Evolutionary conservation across 2,797 vertebrate species (phyloP).

Genomic region (Bradypodion pumilum): DNA sequence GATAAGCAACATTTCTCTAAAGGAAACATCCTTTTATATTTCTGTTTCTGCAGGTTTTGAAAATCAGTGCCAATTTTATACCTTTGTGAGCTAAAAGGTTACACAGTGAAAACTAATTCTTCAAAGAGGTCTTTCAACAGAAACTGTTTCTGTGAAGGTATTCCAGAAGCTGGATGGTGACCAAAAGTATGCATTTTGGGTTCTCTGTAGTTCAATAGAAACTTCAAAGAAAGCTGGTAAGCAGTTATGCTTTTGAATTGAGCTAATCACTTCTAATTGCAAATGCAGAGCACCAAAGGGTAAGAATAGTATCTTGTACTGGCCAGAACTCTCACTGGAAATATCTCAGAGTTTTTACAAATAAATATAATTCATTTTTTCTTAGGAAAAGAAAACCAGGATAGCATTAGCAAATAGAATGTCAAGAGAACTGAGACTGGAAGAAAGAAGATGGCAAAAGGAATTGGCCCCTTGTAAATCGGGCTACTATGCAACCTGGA

Average conservation of each 20-base stretch:
- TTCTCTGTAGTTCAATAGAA: conserved; percentile 48
- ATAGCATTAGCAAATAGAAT: too few relatives aligned
- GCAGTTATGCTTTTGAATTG: conserved; percentile 8
- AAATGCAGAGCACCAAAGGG: not conserved
- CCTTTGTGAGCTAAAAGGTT: conserved; percentile 16
- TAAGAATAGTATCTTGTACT: not conserved
- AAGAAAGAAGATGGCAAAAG: too few relatives aligned
- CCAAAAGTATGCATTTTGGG: conserved; percentile 22
- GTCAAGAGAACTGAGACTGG: too few relatives aligned
- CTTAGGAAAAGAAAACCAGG: not conserved
- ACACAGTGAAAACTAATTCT: conserved; percentile 45
- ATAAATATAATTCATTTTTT: not conserved
- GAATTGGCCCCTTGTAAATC: too few relatives aligned
- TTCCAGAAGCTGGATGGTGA: conserved; percentile 28
- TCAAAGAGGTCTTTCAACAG: conserved; percentile 31
- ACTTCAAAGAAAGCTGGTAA: not conserved
- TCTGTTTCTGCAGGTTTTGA: not conserved
- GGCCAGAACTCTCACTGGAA: not conserved
- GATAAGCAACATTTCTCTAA: not conserved
- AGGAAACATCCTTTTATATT: not conserved
- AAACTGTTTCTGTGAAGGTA: conserved; percentile 30
- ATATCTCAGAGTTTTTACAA: not conserved
- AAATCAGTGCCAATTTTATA: not conserved
- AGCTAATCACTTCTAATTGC: conserved; percentile 4
- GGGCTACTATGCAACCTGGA: too few relatives aligned